Conservation (phyloP, 2,797 vertebrate genomes). For the Oreortyx pictus region DNA sequence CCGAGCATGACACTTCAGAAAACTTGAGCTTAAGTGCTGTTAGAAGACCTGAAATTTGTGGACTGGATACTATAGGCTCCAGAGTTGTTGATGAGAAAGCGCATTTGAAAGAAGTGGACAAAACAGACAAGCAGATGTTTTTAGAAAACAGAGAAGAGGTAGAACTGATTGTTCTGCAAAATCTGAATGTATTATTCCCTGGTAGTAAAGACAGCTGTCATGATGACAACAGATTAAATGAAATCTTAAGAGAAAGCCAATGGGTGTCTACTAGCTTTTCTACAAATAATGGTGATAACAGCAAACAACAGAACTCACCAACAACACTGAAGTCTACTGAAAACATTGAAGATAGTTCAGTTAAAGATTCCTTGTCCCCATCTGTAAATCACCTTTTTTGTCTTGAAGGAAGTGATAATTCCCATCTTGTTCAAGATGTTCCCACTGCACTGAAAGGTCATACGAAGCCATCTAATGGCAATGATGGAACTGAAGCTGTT, state of each 20-base stretch:
- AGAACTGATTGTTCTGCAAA: constrained; percentile 44
- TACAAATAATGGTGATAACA: not conserved
- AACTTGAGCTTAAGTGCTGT: not conserved
- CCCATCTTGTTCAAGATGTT: constrained; percentile 14
- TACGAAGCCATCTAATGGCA: not conserved
- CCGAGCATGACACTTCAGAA: not conserved
- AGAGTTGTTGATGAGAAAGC: not conserved
- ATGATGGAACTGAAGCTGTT: not conserved
- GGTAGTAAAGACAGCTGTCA: constrained; percentile 7
- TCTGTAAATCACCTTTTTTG: not conserved
- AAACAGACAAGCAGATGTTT: not conserved
- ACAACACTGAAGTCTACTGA: not conserved
- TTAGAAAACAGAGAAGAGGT: constrained; percentile 11
- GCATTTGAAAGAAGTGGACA: not conserved
- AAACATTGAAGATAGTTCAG: not conserved
- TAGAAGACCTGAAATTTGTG: not conserved
- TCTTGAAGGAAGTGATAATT: not conserved
- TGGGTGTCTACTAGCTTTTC: constrained; percentile 59
- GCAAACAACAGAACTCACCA: not conserved
- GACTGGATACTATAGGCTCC: not conserved
- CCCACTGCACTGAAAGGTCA: not conserved
- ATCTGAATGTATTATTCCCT: not conserved
- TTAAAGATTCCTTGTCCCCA: not conserved
- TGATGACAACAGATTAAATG: constrained; percentile 24
- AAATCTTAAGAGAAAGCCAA: constrained; percentile 55